Base-by-base conservation (phyloP, 2,797 vertebrate species). In the Cuculus canorus region DNA sequence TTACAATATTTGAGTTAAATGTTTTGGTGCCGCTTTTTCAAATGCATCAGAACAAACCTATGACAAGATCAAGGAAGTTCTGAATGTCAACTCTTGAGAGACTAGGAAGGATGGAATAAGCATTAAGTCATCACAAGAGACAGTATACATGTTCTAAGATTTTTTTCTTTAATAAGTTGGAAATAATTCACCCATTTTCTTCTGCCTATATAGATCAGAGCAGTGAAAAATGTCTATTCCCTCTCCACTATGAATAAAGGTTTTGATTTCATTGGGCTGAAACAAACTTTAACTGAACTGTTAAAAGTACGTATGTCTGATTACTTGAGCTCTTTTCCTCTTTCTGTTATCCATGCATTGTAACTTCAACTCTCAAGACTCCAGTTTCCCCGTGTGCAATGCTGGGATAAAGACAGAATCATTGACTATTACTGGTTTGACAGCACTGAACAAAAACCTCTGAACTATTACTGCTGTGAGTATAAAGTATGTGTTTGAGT, bases 281-380 rank as follows among this genome's bases (percentile, higher is more conserved):
- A 88, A 82, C 53, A 25, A 94, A 93, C 54, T 82, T 83, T 52
- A 95, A 85, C 21, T 70, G 47, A 82, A 85, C 43, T 17, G 32
- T 8, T 92, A 35, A 83, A 83, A 92, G 30, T n/a, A 66, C 1
- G 1, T 17, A 5, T 64, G 30, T 41, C 68, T 69, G 32, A 27
- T 47, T 82, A 73, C 35, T 63, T 17, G 33, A 90, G 73, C 57
- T 80, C 43, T 77, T 43, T 32, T 90, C 63, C 73, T 77, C 45
- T 68, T 93, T 78, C 70, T 86, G 72, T 24, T 64, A 39, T 23
- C 30, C 37, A 56, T 12, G 63, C 18, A 35, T 24, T 28, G 37
- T 43, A 81, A 61, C 53, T 81, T 72, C 41, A 65, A 13, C 19
- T 83, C 50, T 63, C 50, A n/a, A 16, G 33, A 71, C 57, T 93